Percentiles rank a stretch among this genome's conserved stretches.
phyloP scores from a whole-genome alignment of 2,113 vertebrate genomes.

The Corythoichthys haematopterus region DNA sequence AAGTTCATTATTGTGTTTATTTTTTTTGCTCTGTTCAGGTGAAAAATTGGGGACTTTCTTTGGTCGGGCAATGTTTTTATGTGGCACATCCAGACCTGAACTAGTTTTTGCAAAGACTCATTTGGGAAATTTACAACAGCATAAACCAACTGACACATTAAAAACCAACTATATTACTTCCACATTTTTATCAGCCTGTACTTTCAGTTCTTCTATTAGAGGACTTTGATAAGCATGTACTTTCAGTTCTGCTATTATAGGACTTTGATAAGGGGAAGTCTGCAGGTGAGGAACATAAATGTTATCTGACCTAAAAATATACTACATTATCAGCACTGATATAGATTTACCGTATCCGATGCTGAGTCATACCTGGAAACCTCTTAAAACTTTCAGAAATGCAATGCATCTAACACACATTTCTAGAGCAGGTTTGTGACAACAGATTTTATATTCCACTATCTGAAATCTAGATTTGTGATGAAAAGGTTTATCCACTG shows the following conservation, averaged over 20 bases:
- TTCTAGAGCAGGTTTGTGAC: neutral
- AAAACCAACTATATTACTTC: slow-evolving; percentile 3
- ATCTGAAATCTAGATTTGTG: neutral
- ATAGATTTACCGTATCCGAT: neutral
- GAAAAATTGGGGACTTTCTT: neutral
- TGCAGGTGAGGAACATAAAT: neutral
- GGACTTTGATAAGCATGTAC: neutral
- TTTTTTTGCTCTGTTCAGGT: neutral
- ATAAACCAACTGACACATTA: slow-evolving; percentile 24
- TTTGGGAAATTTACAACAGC: neutral
- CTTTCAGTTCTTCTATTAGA: too few relatives aligned
- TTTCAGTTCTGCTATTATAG: slow-evolving; percentile 18
- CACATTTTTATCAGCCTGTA: neutral
- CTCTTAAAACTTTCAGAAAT: neutral
- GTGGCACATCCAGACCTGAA: neutral
- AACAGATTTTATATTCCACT: neutral
- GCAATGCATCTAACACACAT: neutral
- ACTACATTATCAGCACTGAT: neutral
- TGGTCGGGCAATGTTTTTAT: neutral
- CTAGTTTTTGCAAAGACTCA: neutral
- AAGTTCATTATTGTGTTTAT: too few relatives aligned
- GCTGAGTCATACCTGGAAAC: neutral
- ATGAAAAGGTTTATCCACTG: neutral
- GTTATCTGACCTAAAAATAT: neutral
- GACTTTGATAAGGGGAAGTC: slow-evolving; percentile 11